Percentiles rank a stretch among this genome's conserved stretches.
Evolutionary conservation across 1,140 invertebrate species (phyloP).

Genomic region (Chrysomallon squamiferum): DNA sequence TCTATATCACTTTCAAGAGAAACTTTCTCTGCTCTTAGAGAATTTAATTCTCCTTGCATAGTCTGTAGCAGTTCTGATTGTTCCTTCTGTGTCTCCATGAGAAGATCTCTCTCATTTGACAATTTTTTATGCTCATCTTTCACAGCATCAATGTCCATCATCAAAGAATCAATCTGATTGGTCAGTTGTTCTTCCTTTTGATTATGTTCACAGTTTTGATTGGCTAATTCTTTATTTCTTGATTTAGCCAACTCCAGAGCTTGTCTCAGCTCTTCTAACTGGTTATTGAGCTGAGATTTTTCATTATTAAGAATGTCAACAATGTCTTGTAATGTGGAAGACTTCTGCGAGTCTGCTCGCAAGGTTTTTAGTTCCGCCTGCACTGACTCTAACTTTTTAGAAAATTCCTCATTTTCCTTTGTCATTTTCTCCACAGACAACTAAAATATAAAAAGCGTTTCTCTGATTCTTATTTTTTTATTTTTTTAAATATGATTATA

Average conservation of each 20-base stretch:
- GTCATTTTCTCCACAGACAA: slow-evolving; percentile 25
- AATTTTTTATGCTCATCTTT: slow-evolving; percentile 31
- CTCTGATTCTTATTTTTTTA: neutral
- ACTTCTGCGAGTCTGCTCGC: slow-evolving; percentile 27
- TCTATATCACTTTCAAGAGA: slow-evolving; percentile 7
- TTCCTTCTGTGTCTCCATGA: slow-evolving; percentile 12
- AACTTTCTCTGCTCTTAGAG: slow-evolving; percentile 9
- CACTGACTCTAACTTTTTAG: slow-evolving; percentile 20
- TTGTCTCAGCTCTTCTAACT: slow-evolving; percentile 42
- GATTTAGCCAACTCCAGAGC: slow-evolving; percentile 35
- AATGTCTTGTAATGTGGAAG: slow-evolving; percentile 34
- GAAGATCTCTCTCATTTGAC: slow-evolving; percentile 16
- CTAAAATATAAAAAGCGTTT: slow-evolving; percentile 18
- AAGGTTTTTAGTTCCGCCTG: slow-evolving; percentile 35
- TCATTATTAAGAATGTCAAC: slow-evolving; percentile 46
- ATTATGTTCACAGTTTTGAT: slow-evolving; percentile 39
- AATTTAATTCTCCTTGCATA: slow-evolving; percentile 3
- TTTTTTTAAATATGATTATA: too few relatives aligned
- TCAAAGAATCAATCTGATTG: slow-evolving; percentile 38
- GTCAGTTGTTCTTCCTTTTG: slow-evolving; percentile 44
- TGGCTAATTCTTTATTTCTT: slow-evolving; percentile 45
- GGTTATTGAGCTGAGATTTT: slow-evolving; percentile 40
- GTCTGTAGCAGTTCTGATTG: neutral
- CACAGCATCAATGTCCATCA: slow-evolving; percentile 35
- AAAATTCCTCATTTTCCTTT: slow-evolving; percentile 24